A percentile compares a stretch with the other conserved stretches of the same genome.
These are phyloP conservation scores for Meda fulgida DNA, from an alignment of 2,797 vertebrate genomes.

Conservation along the genomic window DNA sequence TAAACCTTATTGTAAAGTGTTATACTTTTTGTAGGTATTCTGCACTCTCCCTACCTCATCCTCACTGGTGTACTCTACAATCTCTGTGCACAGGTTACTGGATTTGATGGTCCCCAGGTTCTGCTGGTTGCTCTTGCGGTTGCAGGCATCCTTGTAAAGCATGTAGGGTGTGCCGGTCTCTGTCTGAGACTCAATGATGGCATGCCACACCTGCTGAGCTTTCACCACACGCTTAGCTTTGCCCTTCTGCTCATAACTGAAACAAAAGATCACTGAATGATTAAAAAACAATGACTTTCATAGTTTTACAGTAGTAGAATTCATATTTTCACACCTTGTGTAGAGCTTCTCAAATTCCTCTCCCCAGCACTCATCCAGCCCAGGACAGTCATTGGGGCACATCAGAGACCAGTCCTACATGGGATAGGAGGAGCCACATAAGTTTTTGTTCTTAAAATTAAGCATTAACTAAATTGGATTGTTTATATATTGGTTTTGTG, in stretches of 20 bases:
- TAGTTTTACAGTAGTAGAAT: neutral
- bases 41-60: slow-evolving; percentile 81
- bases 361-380: slow-evolving; percentile 95
- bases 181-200: slow-evolving; percentile 96
- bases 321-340: slow-evolving; percentile 73
- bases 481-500: neutral
- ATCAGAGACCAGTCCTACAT: slow-evolving; percentile 93
- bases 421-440: neutral
- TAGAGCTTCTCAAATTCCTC: slow-evolving; percentile 96
- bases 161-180: slow-evolving; percentile 97
- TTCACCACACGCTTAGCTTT: slow-evolving; percentile 88
- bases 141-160: slow-evolving; percentile 98
- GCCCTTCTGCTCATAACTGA: slow-evolving; percentile 89
- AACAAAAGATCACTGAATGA: neutral
- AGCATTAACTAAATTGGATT: neutral
- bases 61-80: slow-evolving; percentile 92
- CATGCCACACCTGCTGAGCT: slow-evolving; percentile 96
- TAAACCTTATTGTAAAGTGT: too few species aligned
- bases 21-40: neutral
- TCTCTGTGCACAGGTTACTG: slow-evolving; percentile 96
- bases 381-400: slow-evolving; percentile 94
- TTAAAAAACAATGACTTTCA: neutral
- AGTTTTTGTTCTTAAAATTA: neutral
- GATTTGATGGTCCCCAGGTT: slow-evolving; percentile 97
- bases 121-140: slow-evolving; percentile 97